Percentiles rank a stretch among this genome's conserved stretches.
Evolutionary conservation across 2,888 invertebrate genomes (phyloP).

Genomic region (Tachina lurida): DNA sequence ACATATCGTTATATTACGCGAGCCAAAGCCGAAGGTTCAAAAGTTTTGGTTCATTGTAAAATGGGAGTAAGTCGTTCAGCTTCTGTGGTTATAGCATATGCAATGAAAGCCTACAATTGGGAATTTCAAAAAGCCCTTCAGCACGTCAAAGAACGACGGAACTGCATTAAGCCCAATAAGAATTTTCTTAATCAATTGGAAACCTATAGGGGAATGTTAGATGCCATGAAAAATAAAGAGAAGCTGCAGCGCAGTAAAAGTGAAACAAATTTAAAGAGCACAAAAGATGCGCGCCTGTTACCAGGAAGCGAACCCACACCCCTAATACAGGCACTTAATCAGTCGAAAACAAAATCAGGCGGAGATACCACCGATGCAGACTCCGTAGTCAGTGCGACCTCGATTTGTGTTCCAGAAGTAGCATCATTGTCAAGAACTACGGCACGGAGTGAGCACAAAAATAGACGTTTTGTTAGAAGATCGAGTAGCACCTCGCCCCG

Average conservation of each 20-base stretch:
- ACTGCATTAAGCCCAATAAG: conserved; percentile 97
- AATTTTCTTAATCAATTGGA: conserved; percentile 97
- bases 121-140: conserved; percentile 93
- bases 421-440: conserved; percentile 49
- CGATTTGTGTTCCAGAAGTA: conserved; percentile 54
- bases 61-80: conserved; percentile 99
- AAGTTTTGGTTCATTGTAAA: conserved; percentile 99
- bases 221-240: conserved; percentile 97
- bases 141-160: conserved; percentile 95
- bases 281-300: conserved; percentile 85
- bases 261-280: conserved; percentile 92
- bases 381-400: conserved; percentile 46
- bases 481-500: conserved; percentile 82
- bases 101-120: conserved; percentile 99
- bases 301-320: conserved; percentile 86
- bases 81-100: conserved; percentile 98
- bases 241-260: conserved; percentile 96
- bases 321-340: conserved; percentile 85
- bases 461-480: conserved; percentile 78
- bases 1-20: conserved; percentile 98
- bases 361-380: conserved; percentile 71
- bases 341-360: conserved; percentile 79
- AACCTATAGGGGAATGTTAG: conserved; percentile 97
- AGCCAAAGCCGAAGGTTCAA: conserved; percentile 94
- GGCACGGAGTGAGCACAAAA: conserved; percentile 76